phyloP scores from a whole-genome alignment of 2,797 vertebrate species.

The Acipenser ruthenus region DNA sequence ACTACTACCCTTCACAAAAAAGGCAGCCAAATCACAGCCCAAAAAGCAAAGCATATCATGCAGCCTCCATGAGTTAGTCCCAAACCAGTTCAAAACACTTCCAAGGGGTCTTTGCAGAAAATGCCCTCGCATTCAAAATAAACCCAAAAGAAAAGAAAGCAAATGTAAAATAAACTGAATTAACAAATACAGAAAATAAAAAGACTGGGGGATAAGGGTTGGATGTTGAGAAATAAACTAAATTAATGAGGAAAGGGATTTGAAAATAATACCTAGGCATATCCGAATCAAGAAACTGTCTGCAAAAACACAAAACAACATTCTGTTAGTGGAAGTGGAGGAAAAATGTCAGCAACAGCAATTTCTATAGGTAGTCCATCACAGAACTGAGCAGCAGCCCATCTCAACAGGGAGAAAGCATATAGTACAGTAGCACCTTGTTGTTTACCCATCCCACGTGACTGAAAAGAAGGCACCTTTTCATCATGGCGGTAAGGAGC shows the following conservation, averaged over 20 bases:
- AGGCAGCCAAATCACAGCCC: conserved; percentile 32
- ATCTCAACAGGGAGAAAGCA: neutral
- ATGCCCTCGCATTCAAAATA: conserved; percentile 20
- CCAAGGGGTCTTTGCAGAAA: conserved; percentile 4
- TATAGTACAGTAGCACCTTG: too few species aligned
- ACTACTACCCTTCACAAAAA: conserved; percentile 44
- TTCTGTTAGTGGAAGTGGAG: conserved; percentile 77
- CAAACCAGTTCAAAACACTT: conserved; percentile 29
- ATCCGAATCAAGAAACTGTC: conserved; percentile 99
- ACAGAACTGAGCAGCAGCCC: conserved; percentile 32
- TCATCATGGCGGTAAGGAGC: too few species aligned
- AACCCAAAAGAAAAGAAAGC: conserved; percentile 25
- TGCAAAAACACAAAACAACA: conserved; percentile 93
- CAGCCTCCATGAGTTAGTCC: conserved; percentile 30
- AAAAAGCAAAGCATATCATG: conserved; percentile 52
- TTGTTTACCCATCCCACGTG: too few species aligned
- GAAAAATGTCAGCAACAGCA: conserved; percentile 44
- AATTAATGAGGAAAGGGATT: conserved; percentile 43
- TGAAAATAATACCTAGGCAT: conserved; percentile 94
- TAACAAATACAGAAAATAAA: conserved; percentile 3
- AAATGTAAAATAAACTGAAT: conserved; percentile 16
- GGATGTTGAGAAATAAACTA: conserved; percentile 11
- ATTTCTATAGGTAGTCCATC: conserved; percentile 29
- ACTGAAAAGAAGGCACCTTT: too few species aligned
- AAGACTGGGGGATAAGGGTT: neutral